Evolutionary conservation across 2,113 vertebrate genomes (phyloP), one percentile per base, ranked within the genome.

Genomic region (Microcebus murinus): DNA sequence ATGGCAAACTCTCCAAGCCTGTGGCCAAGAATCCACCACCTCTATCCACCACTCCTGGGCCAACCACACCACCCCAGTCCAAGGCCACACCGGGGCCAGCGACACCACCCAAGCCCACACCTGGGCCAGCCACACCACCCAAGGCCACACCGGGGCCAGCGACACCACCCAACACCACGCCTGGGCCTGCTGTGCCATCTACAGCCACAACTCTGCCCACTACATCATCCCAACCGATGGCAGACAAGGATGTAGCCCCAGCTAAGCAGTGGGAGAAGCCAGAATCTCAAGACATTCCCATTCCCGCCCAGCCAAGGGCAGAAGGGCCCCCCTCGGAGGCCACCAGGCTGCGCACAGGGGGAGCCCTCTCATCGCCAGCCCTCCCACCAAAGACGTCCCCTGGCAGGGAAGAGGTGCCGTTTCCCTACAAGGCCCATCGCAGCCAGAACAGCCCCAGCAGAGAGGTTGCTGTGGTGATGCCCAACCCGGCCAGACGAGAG

Each of bases 381-480:
- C 0, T n/a, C 25, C 97, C 97, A 42, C 84, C 98, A 0, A 8
- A 39, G 86, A 95, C 50, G 11, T 50, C 93, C 88, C 0, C 80
- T 42, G 1, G 31, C 42, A 0, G 45, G 59, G 91, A 84, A 70
- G 97, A 97, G 23, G 63, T 9, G 45, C 87, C 39, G 0, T 71
- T 0, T 27, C 87, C 86, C 0, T 98, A 99, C 91, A 98, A 98
- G 77, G 92, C 97, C 93, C 98, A 98, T 27, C 34, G 42, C 34
- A 27, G 94, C 97, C 14, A 96, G 86, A 88, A 59, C 11, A 52
- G 71, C 87, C 59, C 91, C 0, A 61, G 71, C 87, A 0, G 20
- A 27, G 52, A 95, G 36, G 77, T 31, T 21, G 92, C 86, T 0
- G n/a, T 92, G 45, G 95, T 86, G 50, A 87, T 1, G n/a, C 95